phyloP scores from a whole-genome alignment of 2,797 vertebrate genomes.

The Clarias fuscus region DNA sequence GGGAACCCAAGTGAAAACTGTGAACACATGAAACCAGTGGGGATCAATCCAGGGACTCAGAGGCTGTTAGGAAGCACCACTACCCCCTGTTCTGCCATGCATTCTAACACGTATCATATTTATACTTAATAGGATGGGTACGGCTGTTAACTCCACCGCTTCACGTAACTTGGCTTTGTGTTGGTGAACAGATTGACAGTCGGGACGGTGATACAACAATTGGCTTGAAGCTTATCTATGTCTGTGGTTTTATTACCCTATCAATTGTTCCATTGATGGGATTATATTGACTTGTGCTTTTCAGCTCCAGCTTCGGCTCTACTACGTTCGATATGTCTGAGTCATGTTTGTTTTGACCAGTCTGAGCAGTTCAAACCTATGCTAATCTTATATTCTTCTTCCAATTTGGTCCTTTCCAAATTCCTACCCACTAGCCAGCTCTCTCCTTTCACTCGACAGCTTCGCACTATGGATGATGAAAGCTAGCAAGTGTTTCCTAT shows the following conservation, averaged over 20 bases:
- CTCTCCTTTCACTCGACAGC: not conserved
- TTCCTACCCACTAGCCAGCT: not conserved
- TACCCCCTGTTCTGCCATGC: no score
- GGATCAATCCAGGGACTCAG: not conserved
- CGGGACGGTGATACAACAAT: not conserved
- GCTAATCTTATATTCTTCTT: not conserved
- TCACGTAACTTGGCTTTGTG: not conserved
- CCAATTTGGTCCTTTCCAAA: not conserved
- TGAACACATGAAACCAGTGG: no score
- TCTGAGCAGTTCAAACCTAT: not conserved
- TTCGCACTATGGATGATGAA: not conserved
- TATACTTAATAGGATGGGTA: not conserved
- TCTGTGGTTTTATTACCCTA: not conserved
- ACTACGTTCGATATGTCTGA: not conserved
- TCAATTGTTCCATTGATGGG: not conserved
- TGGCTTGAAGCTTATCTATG: slow-evolving; percentile 10
- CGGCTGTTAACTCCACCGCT: not conserved
- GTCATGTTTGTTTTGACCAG: not conserved
- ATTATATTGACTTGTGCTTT: not conserved
- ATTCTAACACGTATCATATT: not conserved
- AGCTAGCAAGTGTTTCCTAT: not conserved
- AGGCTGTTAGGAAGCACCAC: not conserved
- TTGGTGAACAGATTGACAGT: not conserved
- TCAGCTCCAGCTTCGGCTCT: not conserved
- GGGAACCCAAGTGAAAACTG: no score